Percentiles rank a stretch among this genome's conserved stretches.
Conservation (phyloP, 2,888 invertebrate species). For the Xestia c-nigrum region DNA sequence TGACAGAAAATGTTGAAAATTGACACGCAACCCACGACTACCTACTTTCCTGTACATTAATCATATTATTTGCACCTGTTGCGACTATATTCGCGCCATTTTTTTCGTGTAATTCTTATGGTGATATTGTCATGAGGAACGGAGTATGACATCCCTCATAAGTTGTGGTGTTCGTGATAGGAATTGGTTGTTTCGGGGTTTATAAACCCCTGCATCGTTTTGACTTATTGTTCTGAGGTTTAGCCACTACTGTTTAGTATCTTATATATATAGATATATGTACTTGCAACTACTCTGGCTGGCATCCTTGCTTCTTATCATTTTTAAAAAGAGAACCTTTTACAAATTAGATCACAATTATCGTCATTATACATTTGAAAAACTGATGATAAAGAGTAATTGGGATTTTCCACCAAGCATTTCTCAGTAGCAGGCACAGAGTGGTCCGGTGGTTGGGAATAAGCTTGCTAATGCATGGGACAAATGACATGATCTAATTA, state of each 20-base stretch:
- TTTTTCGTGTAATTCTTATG: conserved; percentile 41
- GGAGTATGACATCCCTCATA: conserved; percentile 6
- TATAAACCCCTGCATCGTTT: background rate
- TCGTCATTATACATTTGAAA: background rate
- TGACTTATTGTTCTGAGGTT: conserved; percentile 15
- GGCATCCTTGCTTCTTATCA: background rate
- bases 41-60: conserved; percentile 67
- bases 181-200: conserved; percentile 15
- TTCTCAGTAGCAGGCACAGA: background rate
- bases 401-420: background rate
- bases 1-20: conserved; percentile 38
- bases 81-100: conserved; percentile 64
- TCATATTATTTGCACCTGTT: conserved; percentile 75
- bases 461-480: background rate
- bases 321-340: background rate
- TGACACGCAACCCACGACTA: conserved; percentile 34
- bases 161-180: conserved; percentile 17
- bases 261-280: background rate
- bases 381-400: background rate
- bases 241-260: background rate
- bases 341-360: background rate
- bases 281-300: background rate
- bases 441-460: background rate
- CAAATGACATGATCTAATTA: background rate
- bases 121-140: conserved; percentile 32